Percentiles rank a stretch among this genome's conserved stretches.
Evolutionary conservation across 2,888 invertebrate species (phyloP).

Genomic region (Eilema depressum): DNA sequence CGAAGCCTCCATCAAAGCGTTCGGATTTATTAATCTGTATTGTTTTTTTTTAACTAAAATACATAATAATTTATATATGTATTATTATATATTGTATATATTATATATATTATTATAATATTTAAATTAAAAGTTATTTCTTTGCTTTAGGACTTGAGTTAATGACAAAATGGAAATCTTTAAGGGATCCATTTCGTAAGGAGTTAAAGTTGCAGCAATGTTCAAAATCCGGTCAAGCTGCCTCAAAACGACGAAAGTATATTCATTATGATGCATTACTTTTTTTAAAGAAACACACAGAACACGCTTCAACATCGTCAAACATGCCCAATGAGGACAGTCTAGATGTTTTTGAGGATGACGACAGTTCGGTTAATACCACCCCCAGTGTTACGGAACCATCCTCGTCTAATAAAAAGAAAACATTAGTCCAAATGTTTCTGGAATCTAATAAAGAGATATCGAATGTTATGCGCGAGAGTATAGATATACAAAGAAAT

Average conservation of each 20-base stretch:
- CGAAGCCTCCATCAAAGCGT: conserved; percentile 31
- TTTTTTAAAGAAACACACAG: conserved; percentile 45
- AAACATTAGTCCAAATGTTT: conserved; percentile 15
- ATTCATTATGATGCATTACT: conserved; percentile 45
- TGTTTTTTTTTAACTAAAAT: conserved; percentile 26
- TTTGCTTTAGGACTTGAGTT: conserved; percentile 34
- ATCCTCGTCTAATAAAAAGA: conserved; percentile 41
- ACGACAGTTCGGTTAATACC: conserved; percentile 44
- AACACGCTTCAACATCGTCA: conserved; percentile 48
- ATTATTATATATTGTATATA: conserved; percentile 29
- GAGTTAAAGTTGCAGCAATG: conserved; percentile 41
- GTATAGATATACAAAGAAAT: conserved; percentile 42
- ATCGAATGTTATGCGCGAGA: conserved; percentile 30
- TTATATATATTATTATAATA: conserved; percentile 23
- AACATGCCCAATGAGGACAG: conserved; percentile 48
- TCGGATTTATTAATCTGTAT: conserved; percentile 33
- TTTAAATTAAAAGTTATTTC: conserved; percentile 21
- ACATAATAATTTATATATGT: too few species aligned
- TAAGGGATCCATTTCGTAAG: conserved; percentile 38
- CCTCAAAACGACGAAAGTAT: conserved; percentile 44
- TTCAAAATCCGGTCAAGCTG: conserved; percentile 41
- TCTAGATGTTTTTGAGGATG: conserved; percentile 47
- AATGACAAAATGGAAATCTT: conserved; percentile 41
- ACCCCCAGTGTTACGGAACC: conserved; percentile 28
- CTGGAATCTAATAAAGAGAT: too few species aligned